Conservation (phyloP, 2,113 vertebrate species). For the Platichthys stellatus region DNA sequence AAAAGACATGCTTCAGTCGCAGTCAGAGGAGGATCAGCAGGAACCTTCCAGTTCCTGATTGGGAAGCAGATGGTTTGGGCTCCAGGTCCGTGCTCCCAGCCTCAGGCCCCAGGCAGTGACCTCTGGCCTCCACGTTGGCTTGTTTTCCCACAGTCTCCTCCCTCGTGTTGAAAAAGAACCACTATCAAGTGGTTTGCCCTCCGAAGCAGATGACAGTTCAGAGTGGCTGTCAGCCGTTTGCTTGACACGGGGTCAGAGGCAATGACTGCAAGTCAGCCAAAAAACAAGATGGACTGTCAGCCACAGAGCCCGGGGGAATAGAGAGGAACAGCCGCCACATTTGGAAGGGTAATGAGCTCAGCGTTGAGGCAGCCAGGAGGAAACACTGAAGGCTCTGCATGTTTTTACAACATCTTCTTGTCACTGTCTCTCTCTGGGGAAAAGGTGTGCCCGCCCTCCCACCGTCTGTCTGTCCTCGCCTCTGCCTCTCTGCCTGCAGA, state of each 20-base stretch:
- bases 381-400: conserved; percentile 47
- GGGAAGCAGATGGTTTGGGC: background rate
- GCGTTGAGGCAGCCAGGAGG: conserved; percentile 40
- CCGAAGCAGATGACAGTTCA: conserved; percentile 45
- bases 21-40: too few species aligned
- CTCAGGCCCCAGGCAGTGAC: conserved; percentile 5
- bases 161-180: conserved; percentile 13
- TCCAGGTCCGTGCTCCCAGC: background rate
- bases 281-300: conserved; percentile 61
- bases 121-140: background rate
- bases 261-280: conserved; percentile 34
- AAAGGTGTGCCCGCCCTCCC: conserved; percentile 18
- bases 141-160: background rate
- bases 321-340: conserved; percentile 52
- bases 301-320: conserved; percentile 11
- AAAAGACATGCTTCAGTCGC: too few species aligned
- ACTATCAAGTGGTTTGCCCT: background rate
- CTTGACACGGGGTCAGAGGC: conserved; percentile 57
- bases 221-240: conserved; percentile 15
- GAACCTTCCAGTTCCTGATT: too few species aligned
- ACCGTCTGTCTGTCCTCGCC: conserved; percentile 12
- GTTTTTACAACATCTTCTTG: conserved; percentile 57
- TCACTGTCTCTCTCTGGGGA: conserved; percentile 51
- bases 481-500: conserved; percentile 12
- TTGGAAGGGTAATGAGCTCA: conserved; percentile 77